Evolutionary conservation across 1,140 invertebrate genomes (phyloP).

Genomic region (Vanessa tameamea): DNA sequence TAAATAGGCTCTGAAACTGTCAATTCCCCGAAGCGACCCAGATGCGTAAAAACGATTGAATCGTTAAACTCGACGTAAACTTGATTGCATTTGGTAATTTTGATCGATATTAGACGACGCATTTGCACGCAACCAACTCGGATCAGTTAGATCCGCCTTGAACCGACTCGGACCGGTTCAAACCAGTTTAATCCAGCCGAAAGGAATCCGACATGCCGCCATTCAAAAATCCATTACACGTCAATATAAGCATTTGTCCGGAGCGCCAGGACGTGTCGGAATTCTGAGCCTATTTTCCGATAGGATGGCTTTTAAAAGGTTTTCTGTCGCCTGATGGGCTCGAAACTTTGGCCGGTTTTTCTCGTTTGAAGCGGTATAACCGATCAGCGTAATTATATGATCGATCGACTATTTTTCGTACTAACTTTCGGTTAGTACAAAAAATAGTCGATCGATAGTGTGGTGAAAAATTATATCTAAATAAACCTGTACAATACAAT

Average conservation of each 20-base stretch:
- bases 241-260: slow-evolving; percentile 61
- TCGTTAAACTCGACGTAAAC: slow-evolving; percentile 19
- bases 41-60: slow-evolving; percentile 27
- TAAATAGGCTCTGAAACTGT: slow-evolving; percentile 9
- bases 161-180: slow-evolving; percentile 34
- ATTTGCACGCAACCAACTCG: slow-evolving; percentile 10
- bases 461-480: too few relatives aligned
- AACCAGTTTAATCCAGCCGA: slow-evolving; percentile 39
- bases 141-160: slow-evolving; percentile 33
- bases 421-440: too few relatives aligned
- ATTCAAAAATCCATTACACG: slow-evolving; percentile 69
- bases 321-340: slow-evolving; percentile 6
- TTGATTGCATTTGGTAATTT: slow-evolving; percentile 31
- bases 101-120: slow-evolving; percentile 35
- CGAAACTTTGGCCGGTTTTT: slow-evolving; percentile 7
- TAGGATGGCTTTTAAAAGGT: slow-evolving; percentile 35
- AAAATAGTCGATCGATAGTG: too few relatives aligned
- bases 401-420: neutral
- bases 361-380: neutral
- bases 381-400: neutral
- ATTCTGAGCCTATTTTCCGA: slow-evolving; percentile 35
- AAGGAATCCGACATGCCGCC: slow-evolving; percentile 51
- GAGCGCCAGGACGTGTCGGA: slow-evolving; percentile 25
- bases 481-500: too few relatives aligned
- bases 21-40: slow-evolving; percentile 13